Base-by-base conservation (phyloP, 2,797 vertebrate species). In the Ptychobarbus kaznakovi region DNA sequence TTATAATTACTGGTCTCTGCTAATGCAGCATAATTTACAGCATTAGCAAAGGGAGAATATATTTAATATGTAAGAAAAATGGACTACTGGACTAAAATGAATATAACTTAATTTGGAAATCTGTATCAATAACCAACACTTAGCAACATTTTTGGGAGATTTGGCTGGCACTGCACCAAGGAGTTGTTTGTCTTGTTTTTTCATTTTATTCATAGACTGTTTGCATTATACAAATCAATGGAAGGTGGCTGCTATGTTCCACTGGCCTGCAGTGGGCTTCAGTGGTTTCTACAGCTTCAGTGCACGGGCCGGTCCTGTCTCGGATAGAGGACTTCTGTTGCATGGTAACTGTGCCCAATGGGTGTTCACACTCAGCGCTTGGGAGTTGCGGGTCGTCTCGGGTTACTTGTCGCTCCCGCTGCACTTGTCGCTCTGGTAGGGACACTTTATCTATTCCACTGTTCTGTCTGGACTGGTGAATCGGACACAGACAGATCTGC, bases 311-410 rank as follows among this genome's bases (percentile, higher is more conserved):
- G 2, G 32, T 40, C 8, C 8, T 78, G 38, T 63, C 22, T 63
- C 11, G 12, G 16, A 65, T 66, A 66, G 63, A 80, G 13, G 7
- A 25, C 61, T 68, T 68, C 61, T 68, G 78, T 80, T 80, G 78
- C 76, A 28, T 80, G 25, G 42, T 68, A 80, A 68, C 61, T 80
- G 61, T 68, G 44, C 42, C 78, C 78, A 80, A 11, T 65, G 61
- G 61, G 78, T 68, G 25, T 80, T 80, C 61, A 66, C 78, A 49
- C 28, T 66, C 11, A 46, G 42, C 25, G 28, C 6, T 66, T 80
- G 42, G 42, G 61, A 49, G 11, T 32, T 49, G 28, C 6, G 78
- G 63, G 28, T 80, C 42, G 12, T 35, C 28, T 66, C 11, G 6
- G 61, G 61, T 66, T 66, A 25, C 61, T 46, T 65, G 61, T 25